These are phyloP conservation scores for Anniella stebbinsi DNA, from an alignment of 2,797 vertebrate species.

Conservation along the genomic window DNA sequence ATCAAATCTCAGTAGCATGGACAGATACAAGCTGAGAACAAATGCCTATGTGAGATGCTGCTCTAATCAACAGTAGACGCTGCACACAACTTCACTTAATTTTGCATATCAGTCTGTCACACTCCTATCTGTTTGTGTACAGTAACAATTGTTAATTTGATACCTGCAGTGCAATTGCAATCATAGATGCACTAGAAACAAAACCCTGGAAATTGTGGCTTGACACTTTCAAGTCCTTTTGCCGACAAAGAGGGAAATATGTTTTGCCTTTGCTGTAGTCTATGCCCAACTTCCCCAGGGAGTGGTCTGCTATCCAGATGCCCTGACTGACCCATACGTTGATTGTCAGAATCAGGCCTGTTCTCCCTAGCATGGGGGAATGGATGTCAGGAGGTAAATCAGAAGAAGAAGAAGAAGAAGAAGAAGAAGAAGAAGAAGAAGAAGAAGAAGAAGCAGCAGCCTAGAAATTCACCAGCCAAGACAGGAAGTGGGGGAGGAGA, in stretches of 20 bases:
- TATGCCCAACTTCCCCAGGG: background rate
- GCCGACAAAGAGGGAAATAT: background rate
- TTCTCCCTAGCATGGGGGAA: too few species aligned
- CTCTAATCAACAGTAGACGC: constrained; percentile 62
- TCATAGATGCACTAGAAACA: background rate
- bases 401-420: too few species aligned
- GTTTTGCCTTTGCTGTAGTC: background rate
- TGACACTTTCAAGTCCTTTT: constrained; percentile 1
- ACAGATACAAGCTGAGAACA: constrained; percentile 49
- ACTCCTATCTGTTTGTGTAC: background rate
- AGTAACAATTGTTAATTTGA: constrained; percentile 10
- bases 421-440: too few species aligned
- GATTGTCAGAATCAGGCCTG: too few species aligned
- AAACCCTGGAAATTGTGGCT: background rate
- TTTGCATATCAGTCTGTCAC: constrained; percentile 22
- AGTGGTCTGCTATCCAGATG: background rate
- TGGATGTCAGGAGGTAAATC: too few species aligned
- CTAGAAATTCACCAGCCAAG: too few species aligned
- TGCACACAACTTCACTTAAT: constrained; percentile 36
- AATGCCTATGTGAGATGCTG: constrained; percentile 39
- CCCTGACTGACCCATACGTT: background rate
- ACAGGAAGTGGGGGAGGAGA: too few species aligned
- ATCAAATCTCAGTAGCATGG: constrained; percentile 46
- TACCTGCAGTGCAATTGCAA: background rate
- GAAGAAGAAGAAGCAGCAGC: too few species aligned